Evolutionary conservation across 2,113 vertebrate species (phyloP).

Genomic region (Dicerorhinus sumatrensis): DNA sequence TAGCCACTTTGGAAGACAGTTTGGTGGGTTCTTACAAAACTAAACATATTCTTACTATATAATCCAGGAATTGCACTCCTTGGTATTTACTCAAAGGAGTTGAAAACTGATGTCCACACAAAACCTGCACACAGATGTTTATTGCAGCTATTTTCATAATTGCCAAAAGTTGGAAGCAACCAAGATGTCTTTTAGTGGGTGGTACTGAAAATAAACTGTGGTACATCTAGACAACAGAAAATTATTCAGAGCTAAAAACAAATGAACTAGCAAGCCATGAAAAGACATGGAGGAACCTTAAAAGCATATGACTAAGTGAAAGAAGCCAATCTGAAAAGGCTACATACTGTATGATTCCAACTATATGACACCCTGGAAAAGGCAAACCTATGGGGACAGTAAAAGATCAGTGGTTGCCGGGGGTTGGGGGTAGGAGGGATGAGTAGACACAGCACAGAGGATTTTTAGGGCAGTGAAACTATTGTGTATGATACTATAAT

Average conservation of each 20-base stretch:
- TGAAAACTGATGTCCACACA: not conserved
- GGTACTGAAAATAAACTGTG: not conserved
- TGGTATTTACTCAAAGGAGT: not conserved
- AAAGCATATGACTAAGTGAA: not conserved
- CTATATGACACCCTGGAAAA: not conserved
- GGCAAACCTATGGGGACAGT: not conserved
- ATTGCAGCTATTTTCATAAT: not conserved
- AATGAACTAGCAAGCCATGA: not conserved
- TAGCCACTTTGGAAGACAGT: not conserved
- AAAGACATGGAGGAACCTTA: not conserved
- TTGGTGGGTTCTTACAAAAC: not conserved
- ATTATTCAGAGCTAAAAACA: not conserved
- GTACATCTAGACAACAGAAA: not conserved
- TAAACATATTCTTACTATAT: not conserved
- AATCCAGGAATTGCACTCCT: not conserved
- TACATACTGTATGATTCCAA: not conserved
- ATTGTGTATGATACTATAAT: not conserved
- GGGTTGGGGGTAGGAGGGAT: not conserved
- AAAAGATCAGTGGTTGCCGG: not conserved
- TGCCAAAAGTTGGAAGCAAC: not conserved
- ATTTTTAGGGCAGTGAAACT: not conserved
- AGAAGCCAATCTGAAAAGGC: not conserved
- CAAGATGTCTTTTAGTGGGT: not conserved
- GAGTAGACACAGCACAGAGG: not conserved
- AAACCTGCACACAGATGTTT: not conserved